Conservation (phyloP, 2,113 vertebrate genomes). For the Chionomys nivalis region DNA sequence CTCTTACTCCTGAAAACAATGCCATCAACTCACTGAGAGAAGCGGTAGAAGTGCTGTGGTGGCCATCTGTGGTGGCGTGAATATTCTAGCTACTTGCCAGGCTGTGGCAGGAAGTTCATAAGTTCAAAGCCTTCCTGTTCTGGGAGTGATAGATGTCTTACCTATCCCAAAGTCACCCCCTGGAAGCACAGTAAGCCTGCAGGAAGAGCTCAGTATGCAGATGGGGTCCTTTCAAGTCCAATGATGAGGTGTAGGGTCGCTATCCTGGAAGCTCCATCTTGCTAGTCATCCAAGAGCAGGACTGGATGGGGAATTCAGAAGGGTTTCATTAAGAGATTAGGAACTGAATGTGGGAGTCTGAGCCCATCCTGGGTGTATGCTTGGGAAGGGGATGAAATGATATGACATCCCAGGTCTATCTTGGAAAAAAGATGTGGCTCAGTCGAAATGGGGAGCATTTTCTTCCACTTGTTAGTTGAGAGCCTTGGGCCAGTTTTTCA, state of each 20-base stretch:
- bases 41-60: neutral
- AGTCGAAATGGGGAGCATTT: neutral
- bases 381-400: neutral
- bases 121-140: neutral
- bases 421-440: neutral
- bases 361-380: neutral
- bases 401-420: neutral
- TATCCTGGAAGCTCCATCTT: too few relatives aligned
- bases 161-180: accelerated
- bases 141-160: neutral
- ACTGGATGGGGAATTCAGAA: neutral
- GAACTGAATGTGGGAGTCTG: neutral
- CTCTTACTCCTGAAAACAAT: neutral
- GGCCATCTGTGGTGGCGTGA: too few relatives aligned
- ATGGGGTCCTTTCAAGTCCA: neutral
- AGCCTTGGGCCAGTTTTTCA: neutral
- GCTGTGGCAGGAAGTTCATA: neutral
- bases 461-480: neutral
- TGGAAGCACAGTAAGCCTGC: neutral
- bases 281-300: neutral
- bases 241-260: accelerated
- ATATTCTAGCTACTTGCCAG: neutral
- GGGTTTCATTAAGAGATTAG: neutral
- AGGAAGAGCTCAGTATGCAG: neutral
- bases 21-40: neutral